Conservation (phyloP, 2,888 invertebrate genomes). For the Dendrolimus pini region DNA sequence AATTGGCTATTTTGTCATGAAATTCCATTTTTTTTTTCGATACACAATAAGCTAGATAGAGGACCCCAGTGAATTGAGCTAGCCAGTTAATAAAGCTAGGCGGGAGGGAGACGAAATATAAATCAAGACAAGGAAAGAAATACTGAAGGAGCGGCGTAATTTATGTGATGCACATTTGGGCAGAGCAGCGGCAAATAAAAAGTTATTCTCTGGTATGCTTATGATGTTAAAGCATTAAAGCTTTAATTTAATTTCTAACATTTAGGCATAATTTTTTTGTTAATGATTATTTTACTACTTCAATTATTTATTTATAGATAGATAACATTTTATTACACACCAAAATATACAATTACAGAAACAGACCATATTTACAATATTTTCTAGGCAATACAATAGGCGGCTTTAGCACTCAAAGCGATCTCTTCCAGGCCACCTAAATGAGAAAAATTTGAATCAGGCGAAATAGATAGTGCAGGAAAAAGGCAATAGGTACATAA, state of each 20-base stretch:
- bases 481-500: no score
- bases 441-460: no score
- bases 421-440: no score
- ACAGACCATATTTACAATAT: no score
- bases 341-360: no score
- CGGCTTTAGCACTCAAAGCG: no score
- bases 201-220: constrained; percentile 54
- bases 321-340: no score
- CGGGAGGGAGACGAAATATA: constrained; percentile 50
- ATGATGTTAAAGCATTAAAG: constrained; percentile 42
- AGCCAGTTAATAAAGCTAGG: constrained; percentile 54
- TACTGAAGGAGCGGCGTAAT: constrained; percentile 61
- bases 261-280: constrained; percentile 1
- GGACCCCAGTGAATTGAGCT: constrained; percentile 51
- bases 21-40: constrained; percentile 42
- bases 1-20: constrained; percentile 16
- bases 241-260: constrained; percentile 11
- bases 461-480: no score
- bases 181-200: constrained; percentile 67
- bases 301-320: constrained; percentile 10
- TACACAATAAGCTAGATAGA: constrained; percentile 40
- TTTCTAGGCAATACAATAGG: no score
- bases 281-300: constrained; percentile 9
- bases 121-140: constrained; percentile 54
- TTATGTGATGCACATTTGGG: constrained; percentile 75